Percentiles rank a stretch among this genome's conserved stretches.
phyloP scores from a whole-genome alignment of 1,140 invertebrate genomes.

The Hestina assimilis region DNA sequence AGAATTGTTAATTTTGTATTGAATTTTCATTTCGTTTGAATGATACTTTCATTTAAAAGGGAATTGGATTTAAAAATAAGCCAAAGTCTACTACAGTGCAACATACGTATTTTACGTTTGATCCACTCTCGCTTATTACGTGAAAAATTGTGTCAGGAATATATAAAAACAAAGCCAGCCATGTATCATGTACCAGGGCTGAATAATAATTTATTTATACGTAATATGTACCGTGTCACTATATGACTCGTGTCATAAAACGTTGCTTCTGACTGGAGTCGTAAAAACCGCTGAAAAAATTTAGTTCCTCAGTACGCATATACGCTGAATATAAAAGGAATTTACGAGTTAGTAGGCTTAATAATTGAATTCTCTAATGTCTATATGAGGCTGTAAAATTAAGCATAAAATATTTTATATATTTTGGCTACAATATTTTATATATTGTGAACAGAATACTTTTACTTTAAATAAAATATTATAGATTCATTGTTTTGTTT shows the following conservation, averaged over 20 bases:
- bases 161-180: slow-evolving; percentile 15
- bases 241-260: slow-evolving; percentile 17
- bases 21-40: too few species aligned
- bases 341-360: slow-evolving; percentile 1
- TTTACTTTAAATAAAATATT: too few species aligned
- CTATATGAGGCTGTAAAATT: background rate
- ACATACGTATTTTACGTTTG: slow-evolving; percentile 21
- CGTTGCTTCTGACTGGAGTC: slow-evolving; percentile 7
- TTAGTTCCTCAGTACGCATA: slow-evolving; percentile 3
- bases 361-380: slow-evolving; percentile 3
- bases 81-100: too few species aligned
- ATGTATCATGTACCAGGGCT: background rate
- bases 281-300: slow-evolving; percentile 10
- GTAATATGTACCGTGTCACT: slow-evolving; percentile 14
- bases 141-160: slow-evolving; percentile 14
- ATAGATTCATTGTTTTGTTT: too few species aligned
- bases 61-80: too few species aligned
- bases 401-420: too few species aligned
- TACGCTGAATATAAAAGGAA: background rate
- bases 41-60: too few species aligned
- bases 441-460: too few species aligned
- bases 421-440: too few species aligned
- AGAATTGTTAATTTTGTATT: too few species aligned
- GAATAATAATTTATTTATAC: slow-evolving; percentile 27
- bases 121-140: slow-evolving; percentile 27